Evolutionary conservation across 2,797 vertebrate species (phyloP).

Genomic region (Carduelis carduelis): DNA sequence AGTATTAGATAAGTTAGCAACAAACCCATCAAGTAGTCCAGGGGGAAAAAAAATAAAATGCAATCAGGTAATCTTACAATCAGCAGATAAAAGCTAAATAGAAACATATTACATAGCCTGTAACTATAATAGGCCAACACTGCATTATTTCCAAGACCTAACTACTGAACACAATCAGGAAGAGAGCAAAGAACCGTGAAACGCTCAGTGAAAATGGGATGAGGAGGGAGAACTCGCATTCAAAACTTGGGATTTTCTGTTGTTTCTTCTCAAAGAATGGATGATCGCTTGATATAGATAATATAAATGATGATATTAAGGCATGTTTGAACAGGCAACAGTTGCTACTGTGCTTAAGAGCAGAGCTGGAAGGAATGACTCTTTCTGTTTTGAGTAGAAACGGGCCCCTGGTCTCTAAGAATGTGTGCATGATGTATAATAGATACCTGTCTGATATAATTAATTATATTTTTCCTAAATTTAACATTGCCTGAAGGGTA

Average conservation of each 20-base stretch:
- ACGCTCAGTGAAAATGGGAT: background rate
- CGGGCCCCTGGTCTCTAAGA: constrained; percentile 73
- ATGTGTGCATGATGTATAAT: constrained; percentile 81
- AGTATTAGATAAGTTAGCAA: constrained; percentile 24
- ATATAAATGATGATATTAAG: background rate
- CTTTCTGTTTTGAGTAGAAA: constrained; percentile 46
- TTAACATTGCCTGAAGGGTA: constrained; percentile 91
- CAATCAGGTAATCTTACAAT: constrained; percentile 42
- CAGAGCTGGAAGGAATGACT: background rate
- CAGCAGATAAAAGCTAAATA: constrained; percentile 41
- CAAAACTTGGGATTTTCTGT: background rate
- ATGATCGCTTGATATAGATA: background rate
- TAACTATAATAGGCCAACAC: constrained; percentile 2
- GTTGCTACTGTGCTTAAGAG: constrained; percentile 9
- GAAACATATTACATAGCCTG: constrained; percentile 28
- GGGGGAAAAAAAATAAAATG: background rate
- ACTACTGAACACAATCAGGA: background rate
- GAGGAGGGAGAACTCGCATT: constrained; percentile 18
- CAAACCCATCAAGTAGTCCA: constrained; percentile 2
- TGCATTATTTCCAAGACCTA: background rate
- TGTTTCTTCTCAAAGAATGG: constrained; percentile 13
- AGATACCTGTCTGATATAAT: constrained; percentile 93
- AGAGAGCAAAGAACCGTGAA: background rate
- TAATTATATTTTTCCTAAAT: constrained; percentile 95
- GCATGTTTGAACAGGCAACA: background rate